A percentile compares a stretch with the other conserved stretches of the same genome.
Evolutionary conservation across 2,797 vertebrate species (phyloP).

Genomic region (Glossophaga mutica): DNA sequence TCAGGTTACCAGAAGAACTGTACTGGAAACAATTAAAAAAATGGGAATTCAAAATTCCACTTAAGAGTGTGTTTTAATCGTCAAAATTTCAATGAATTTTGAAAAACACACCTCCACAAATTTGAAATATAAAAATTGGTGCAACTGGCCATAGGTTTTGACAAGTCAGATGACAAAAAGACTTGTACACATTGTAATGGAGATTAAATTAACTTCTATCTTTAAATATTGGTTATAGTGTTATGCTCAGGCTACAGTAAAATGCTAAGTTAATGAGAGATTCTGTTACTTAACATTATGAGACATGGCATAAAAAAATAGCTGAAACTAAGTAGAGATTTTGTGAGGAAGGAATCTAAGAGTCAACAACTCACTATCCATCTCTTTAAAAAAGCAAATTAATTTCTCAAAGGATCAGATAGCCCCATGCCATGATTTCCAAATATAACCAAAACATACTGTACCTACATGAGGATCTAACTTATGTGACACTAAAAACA

Average conservation of each 20-base stretch:
- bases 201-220: background rate
- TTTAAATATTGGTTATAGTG: background rate
- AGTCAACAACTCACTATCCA: background rate
- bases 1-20: background rate
- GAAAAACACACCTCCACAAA: background rate
- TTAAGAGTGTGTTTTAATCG: background rate
- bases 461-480: background rate
- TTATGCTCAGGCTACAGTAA: background rate
- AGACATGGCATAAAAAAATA: conserved; percentile 29
- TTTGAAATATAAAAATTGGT: background rate
- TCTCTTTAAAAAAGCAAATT: background rate
- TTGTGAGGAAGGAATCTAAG: background rate
- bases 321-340: background rate
- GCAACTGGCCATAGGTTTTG: background rate
- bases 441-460: background rate
- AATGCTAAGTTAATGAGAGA: background rate
- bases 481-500: background rate
- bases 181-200: background rate
- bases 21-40: background rate
- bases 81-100: background rate
- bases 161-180: background rate
- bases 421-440: background rate
- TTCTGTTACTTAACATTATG: background rate
- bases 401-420: background rate
- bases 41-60: background rate